Conservation (phyloP, 1,140 invertebrate genomes). For the Diorhabda sublineata region DNA sequence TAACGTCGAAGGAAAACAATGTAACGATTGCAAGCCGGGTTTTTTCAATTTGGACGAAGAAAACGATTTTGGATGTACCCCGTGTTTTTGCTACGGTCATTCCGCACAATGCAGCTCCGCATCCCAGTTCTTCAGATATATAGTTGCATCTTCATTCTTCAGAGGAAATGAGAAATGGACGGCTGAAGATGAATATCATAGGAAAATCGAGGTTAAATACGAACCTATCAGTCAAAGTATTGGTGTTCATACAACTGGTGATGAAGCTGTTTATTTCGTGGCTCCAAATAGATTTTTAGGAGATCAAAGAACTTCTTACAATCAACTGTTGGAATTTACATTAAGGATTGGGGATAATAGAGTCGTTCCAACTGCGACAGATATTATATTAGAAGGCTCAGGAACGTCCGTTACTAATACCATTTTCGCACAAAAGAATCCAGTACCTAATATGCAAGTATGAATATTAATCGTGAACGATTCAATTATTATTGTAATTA, state of each 20-base stretch:
- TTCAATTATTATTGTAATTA: background rate
- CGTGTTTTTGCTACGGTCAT: slow-evolving; percentile 98
- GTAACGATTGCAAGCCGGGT: slow-evolving; percentile 91
- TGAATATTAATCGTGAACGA: background rate
- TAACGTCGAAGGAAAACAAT: slow-evolving; percentile 91
- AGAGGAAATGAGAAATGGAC: slow-evolving; percentile 83
- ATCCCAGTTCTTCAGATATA: slow-evolving; percentile 72
- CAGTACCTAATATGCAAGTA: slow-evolving; percentile 67
- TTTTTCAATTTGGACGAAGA: slow-evolving; percentile 87
- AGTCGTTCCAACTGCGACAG: slow-evolving; percentile 64
- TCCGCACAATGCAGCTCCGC: slow-evolving; percentile 87
- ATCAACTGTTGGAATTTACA: slow-evolving; percentile 87
- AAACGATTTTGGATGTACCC: slow-evolving; percentile 95
- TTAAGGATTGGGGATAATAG: slow-evolving; percentile 76
- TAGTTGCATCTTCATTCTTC: slow-evolving; percentile 71
- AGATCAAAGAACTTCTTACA: slow-evolving; percentile 91
- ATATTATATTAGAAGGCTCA: slow-evolving; percentile 83
- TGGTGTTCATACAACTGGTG: slow-evolving; percentile 65
- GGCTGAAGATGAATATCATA: slow-evolving; percentile 62
- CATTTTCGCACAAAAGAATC: slow-evolving; percentile 89
- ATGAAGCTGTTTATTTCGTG: slow-evolving; percentile 79
- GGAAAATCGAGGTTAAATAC: slow-evolving; percentile 57
- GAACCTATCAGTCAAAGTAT: slow-evolving; percentile 80
- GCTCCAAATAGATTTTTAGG: slow-evolving; percentile 89
- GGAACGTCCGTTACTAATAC: slow-evolving; percentile 73